These are phyloP conservation scores for Habrosyne pyritoides DNA, from an alignment of 2,888 invertebrate species.

Conservation along the genomic window DNA sequence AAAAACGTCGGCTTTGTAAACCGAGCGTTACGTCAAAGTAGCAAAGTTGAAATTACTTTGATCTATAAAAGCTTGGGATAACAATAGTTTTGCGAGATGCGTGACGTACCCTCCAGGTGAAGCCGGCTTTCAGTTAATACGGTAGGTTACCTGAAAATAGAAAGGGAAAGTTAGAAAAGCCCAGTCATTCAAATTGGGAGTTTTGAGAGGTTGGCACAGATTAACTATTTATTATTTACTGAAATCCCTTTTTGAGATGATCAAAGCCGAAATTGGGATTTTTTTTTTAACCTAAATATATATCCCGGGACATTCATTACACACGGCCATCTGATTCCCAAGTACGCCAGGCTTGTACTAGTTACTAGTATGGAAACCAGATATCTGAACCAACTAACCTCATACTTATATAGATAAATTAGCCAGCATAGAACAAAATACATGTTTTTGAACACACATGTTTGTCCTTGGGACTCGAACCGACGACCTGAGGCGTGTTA, in stretches of 20 bases:
- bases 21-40: constrained; percentile 1
- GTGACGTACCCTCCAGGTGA: neutral
- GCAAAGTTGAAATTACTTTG: constrained; percentile 6
- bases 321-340: too few relatives aligned
- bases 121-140: neutral
- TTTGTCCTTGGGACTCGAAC: too few relatives aligned
- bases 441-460: too few relatives aligned
- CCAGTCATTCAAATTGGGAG: neutral
- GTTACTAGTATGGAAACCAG: too few relatives aligned
- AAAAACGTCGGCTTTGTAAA: constrained; percentile 3
- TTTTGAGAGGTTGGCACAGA: neutral
- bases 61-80: constrained; percentile 3
- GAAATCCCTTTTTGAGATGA: neutral
- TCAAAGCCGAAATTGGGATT: neutral
- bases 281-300: too few relatives aligned
- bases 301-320: too few relatives aligned
- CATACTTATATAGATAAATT: too few relatives aligned
- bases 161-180: neutral
- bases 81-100: neutral
- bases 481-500: too few relatives aligned
- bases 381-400: too few relatives aligned
- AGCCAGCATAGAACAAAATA: too few relatives aligned
- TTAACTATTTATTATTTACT: neutral
- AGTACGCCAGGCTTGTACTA: too few relatives aligned
- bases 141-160: neutral